Percentiles rank a stretch among this genome's conserved stretches.
These are phyloP conservation scores for Hylaeus volcanicus DNA, from an alignment of 1,140 invertebrate genomes.

Conservation along the genomic window DNA sequence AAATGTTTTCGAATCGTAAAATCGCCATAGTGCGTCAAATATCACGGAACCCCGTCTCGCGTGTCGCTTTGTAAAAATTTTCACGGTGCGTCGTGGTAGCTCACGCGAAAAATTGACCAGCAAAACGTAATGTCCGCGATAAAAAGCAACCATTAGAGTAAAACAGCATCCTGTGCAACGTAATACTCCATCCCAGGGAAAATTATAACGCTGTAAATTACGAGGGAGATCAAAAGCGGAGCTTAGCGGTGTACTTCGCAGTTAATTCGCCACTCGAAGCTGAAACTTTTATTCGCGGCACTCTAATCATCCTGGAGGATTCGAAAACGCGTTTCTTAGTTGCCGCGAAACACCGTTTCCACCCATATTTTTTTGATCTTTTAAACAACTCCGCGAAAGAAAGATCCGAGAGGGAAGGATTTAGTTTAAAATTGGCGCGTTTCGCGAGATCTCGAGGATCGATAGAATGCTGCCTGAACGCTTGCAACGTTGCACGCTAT, in stretches of 20 bases:
- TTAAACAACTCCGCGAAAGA: neutral
- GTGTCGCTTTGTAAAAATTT: slow-evolving; percentile 9
- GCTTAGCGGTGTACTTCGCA: slow-evolving; percentile 38
- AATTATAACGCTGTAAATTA: slow-evolving; percentile 15
- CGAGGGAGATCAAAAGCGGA: slow-evolving; percentile 35
- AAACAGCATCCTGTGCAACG: slow-evolving; percentile 37
- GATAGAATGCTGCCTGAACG: neutral
- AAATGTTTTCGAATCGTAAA: too few relatives aligned
- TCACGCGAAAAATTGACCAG: neutral
- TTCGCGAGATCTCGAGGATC: neutral
- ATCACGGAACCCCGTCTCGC: neutral
- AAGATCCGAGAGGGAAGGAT: neutral
- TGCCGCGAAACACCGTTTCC: neutral
- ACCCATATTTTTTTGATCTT: neutral
- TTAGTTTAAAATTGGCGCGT: neutral
- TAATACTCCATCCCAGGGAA: slow-evolving; percentile 17
- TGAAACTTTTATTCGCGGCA: slow-evolving; percentile 18
- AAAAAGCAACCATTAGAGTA: slow-evolving; percentile 33
- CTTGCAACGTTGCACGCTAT: too few relatives aligned
- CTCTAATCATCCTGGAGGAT: slow-evolving; percentile 30
- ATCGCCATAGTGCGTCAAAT: too few relatives aligned
- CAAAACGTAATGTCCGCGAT: slow-evolving; percentile 12
- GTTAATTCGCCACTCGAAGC: slow-evolving; percentile 27
- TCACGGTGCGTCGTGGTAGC: neutral
- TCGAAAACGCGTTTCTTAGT: slow-evolving; percentile 3